These are phyloP conservation scores for Drosophila multiciliata DNA, from an alignment of 2,888 invertebrate genomes.

Conservation along the genomic window DNA sequence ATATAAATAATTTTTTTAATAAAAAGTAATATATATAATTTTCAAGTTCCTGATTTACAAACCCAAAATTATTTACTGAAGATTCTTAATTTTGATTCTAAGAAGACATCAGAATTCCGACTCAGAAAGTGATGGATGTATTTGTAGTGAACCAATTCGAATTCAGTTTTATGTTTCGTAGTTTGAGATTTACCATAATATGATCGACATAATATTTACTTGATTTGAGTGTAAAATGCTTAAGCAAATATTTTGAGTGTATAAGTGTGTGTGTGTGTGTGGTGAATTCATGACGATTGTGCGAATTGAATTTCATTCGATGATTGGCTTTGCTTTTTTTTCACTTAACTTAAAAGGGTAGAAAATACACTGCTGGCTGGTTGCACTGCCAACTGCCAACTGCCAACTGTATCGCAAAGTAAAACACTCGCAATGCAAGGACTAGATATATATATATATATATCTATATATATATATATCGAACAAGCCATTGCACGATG, in stretches of 20 bases:
- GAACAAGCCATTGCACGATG: conserved; percentile 30
- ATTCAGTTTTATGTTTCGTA: too few relatives aligned
- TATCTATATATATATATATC: neutral
- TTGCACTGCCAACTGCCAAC: conserved; percentile 5
- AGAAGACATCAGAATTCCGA: neutral
- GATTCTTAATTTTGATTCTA: neutral
- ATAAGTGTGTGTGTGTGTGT: neutral
- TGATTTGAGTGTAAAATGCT: neutral
- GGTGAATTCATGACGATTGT: conserved; percentile 8
- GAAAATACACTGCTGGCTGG: conserved; percentile 16
- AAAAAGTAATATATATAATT: neutral
- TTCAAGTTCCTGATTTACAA: rapidly evolving
- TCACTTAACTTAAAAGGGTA: conserved; percentile 49
- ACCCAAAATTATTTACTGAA: neutral
- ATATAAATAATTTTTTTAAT: neutral
- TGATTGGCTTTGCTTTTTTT: conserved; percentile 50
- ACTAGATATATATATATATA: neutral
- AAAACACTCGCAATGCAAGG: conserved; percentile 10
- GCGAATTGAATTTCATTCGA: conserved; percentile 46
- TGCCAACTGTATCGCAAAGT: conserved; percentile 14
- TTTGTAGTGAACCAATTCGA: neutral
- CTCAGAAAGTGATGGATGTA: neutral
- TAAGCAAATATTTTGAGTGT: neutral
- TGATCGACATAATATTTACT: too few relatives aligned
- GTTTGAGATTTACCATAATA: too few relatives aligned